Evolutionary conservation across 2,797 vertebrate genomes (phyloP).

Genomic region (Natrix natrix): DNA sequence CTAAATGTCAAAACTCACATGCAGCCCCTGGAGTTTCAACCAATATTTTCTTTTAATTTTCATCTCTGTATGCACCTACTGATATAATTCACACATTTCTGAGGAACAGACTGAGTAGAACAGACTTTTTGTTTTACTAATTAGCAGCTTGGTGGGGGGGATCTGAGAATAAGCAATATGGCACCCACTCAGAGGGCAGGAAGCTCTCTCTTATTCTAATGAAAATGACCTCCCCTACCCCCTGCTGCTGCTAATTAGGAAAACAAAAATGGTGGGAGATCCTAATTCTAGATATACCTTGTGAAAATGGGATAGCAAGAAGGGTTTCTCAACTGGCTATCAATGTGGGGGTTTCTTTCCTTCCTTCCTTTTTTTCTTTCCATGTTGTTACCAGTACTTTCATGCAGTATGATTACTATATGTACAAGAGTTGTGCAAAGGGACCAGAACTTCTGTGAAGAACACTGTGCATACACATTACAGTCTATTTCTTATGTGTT

Average conservation of each 20-base stretch:
- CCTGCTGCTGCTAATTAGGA: background rate
- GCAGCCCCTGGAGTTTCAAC: background rate
- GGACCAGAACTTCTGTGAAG: background rate
- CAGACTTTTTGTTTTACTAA: background rate
- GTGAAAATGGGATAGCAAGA: background rate
- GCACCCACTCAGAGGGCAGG: background rate
- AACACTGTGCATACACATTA: background rate
- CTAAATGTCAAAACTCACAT: background rate
- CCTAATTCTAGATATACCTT: background rate
- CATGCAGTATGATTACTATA: background rate
- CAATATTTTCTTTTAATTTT: slow-evolving; percentile 2
- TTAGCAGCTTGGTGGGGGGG: background rate
- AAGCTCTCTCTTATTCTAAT: background rate
- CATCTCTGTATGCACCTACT: background rate
- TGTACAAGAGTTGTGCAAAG: background rate
- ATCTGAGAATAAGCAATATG: background rate
- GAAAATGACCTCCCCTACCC: background rate
- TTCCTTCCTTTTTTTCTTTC: background rate
- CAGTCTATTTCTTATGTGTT: background rate
- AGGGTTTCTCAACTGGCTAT: background rate
- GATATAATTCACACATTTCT: background rate
- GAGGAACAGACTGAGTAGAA: background rate
- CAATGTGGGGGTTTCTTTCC: background rate
- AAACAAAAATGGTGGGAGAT: background rate
- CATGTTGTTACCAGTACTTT: background rate